These are phyloP conservation scores for Halcyon badia DNA, from an alignment of 2,797 vertebrate species.

Conservation along the genomic window DNA sequence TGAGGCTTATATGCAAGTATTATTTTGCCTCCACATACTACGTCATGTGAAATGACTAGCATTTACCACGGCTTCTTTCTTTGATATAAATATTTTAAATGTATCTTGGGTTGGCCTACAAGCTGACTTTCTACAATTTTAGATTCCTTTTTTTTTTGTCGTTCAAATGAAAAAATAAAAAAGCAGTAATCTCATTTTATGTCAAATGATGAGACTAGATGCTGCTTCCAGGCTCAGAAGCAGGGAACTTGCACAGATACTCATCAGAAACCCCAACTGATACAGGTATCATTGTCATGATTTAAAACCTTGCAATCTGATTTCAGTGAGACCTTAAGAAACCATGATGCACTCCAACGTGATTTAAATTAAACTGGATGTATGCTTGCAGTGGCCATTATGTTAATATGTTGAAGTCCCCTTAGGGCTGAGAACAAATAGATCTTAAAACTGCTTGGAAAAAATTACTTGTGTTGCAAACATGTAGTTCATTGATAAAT, in stretches of 20 bases:
- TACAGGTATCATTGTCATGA: not conserved
- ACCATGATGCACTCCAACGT: conserved; percentile 23
- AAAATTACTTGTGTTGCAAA: not conserved
- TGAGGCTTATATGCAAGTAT: not conserved
- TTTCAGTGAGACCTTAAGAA: conserved; percentile 35
- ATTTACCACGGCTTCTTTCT: not conserved
- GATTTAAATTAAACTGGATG: conserved; percentile 72
- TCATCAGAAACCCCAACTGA: not conserved
- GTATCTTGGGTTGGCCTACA: not conserved
- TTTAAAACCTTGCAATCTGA: not conserved
- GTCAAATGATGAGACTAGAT: not conserved
- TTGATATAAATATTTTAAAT: not conserved
- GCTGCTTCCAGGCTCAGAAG: not conserved
- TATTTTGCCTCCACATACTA: not conserved
- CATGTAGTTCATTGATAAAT: not conserved
- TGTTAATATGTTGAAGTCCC: conserved; percentile 10
- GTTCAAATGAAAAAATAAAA: conserved; percentile 59
- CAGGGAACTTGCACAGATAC: not conserved
- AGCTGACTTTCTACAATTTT: conserved; percentile 23
- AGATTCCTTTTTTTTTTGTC: not conserved
- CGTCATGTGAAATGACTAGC: not conserved
- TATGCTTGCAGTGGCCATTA: conserved; percentile 32
- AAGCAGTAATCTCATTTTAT: not conserved
- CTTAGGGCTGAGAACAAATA: conserved; percentile 21
- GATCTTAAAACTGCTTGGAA: not conserved